Conservation (phyloP, 2,113 vertebrate genomes). For the Synchiropus splendidus region DNA sequence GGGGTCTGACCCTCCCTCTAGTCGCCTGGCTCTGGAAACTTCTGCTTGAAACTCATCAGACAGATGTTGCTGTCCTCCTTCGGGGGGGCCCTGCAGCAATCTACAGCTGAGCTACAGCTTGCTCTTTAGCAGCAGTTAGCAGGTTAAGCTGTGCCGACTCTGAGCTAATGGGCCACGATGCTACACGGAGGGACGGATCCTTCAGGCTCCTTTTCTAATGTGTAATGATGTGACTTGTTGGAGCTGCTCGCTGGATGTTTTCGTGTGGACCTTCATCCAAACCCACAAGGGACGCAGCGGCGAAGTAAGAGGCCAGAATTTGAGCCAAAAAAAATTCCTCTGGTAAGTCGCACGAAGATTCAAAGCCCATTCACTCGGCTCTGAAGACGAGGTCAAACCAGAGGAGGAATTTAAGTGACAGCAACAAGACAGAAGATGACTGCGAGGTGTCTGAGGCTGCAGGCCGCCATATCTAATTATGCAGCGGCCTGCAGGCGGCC, state of each 20-base stretch:
- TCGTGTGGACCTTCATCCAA: too few relatives aligned
- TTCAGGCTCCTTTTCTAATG: constrained; percentile 40
- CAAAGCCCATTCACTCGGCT: too few relatives aligned
- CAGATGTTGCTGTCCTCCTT: constrained; percentile 35
- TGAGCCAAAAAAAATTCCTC: constrained; percentile 14
- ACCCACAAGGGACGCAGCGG: too few relatives aligned
- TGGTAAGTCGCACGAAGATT: constrained; percentile 19
- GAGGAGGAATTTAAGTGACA: constrained; percentile 63
- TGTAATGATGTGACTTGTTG: constrained; percentile 21
- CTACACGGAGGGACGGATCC: constrained; percentile 26
- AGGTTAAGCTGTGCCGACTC: constrained; percentile 24
- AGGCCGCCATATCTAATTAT: constrained; percentile 59
- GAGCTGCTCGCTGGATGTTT: not conserved
- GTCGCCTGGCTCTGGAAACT: too few relatives aligned
- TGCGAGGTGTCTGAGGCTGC: constrained; percentile 65
- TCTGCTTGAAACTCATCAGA: constrained; percentile 20
- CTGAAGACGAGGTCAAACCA: constrained; percentile 52
- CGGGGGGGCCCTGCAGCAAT: constrained; percentile 41
- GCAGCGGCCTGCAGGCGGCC: constrained; percentile 42
- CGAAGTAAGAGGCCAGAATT: too few relatives aligned
- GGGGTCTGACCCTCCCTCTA: too few relatives aligned
- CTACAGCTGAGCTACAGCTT: constrained; percentile 54
- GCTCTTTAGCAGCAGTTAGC: constrained; percentile 32
- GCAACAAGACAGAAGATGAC: constrained; percentile 68
- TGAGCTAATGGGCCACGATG: constrained; percentile 34